These are phyloP conservation scores for Alviniconcha marisindica DNA, from an alignment of 1,140 invertebrate genomes.

Conservation along the genomic window DNA sequence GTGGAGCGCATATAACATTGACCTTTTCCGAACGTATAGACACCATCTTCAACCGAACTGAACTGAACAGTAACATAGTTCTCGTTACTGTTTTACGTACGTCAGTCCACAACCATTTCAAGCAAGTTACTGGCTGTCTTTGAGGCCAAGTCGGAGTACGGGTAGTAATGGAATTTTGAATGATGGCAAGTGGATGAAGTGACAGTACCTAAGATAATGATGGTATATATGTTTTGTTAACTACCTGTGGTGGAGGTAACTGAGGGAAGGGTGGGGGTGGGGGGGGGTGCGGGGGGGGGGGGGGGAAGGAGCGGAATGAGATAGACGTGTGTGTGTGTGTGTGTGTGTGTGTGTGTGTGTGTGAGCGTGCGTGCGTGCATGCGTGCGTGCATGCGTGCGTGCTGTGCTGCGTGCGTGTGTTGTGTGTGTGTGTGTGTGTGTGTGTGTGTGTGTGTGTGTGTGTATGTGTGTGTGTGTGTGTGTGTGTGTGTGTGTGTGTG, in stretches of 20 bases:
- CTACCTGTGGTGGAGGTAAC: not conserved
- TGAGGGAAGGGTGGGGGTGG: not conserved
- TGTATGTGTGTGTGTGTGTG: slow-evolving; percentile 2
- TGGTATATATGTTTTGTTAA: not conserved
- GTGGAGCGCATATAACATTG: too few species aligned
- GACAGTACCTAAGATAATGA: not conserved
- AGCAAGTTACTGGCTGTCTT: too few species aligned
- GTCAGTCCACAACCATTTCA: not conserved
- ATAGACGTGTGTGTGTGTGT: not conserved
- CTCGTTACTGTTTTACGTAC: too few species aligned
- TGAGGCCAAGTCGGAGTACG: not conserved
- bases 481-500: too few species aligned
- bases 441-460: not conserved
- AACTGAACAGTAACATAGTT: too few species aligned
- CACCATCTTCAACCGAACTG: too few species aligned
- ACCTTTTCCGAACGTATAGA: too few species aligned
- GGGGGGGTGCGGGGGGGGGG: not conserved
- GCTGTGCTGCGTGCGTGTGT: too few species aligned
- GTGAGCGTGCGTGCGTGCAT: too few species aligned
- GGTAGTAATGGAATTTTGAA: not conserved
- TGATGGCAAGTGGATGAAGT: not conserved
- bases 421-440: too few species aligned
- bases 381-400: too few species aligned
- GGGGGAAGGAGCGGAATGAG: not conserved
- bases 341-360: too few species aligned